Evolutionary conservation across 1,140 invertebrate species (phyloP).

Genomic region (Cardiocondyla obscurior): DNA sequence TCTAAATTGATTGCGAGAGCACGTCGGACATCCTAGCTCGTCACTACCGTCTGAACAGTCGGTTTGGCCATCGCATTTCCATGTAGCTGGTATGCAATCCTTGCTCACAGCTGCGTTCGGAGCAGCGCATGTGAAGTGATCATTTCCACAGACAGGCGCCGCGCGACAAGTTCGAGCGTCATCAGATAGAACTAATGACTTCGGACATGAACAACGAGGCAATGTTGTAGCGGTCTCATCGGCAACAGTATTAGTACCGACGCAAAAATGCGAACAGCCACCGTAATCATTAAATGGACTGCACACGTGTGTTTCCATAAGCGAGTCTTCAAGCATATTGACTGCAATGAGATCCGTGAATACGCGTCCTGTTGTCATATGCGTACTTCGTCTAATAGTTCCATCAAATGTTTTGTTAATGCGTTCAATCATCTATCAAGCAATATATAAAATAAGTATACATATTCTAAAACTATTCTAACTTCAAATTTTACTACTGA

Average conservation of each 20-base stretch:
- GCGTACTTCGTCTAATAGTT: conserved; percentile 81
- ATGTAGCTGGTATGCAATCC: conserved; percentile 92
- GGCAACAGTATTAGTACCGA: conserved; percentile 77
- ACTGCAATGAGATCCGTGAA: conserved; percentile 87
- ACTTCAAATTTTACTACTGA: background rate
- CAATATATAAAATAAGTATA: background rate
- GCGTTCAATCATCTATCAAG: conserved; percentile 84
- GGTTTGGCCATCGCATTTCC: conserved; percentile 93
- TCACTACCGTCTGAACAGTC: conserved; percentile 94
- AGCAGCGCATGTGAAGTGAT: conserved; percentile 90
- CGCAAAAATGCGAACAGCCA: conserved; percentile 90
- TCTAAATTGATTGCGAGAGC: conserved; percentile 88
- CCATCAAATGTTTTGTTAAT: conserved; percentile 86
- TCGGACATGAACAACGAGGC: conserved; percentile 90
- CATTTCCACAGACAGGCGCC: conserved; percentile 89
- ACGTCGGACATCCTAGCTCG: conserved; percentile 89
- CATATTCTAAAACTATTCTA: background rate
- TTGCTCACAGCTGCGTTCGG: conserved; percentile 80
- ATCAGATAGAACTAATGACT: conserved; percentile 88
- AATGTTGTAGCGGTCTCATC: conserved; percentile 15
- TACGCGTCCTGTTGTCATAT: conserved; percentile 80
- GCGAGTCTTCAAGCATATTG: conserved; percentile 75
- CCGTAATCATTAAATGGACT: conserved; percentile 82
- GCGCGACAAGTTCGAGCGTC: conserved; percentile 88
- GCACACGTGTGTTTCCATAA: conserved; percentile 80